phyloP scores from a whole-genome alignment of 2,888 invertebrate species.

The Stictocephala bisonia region DNA sequence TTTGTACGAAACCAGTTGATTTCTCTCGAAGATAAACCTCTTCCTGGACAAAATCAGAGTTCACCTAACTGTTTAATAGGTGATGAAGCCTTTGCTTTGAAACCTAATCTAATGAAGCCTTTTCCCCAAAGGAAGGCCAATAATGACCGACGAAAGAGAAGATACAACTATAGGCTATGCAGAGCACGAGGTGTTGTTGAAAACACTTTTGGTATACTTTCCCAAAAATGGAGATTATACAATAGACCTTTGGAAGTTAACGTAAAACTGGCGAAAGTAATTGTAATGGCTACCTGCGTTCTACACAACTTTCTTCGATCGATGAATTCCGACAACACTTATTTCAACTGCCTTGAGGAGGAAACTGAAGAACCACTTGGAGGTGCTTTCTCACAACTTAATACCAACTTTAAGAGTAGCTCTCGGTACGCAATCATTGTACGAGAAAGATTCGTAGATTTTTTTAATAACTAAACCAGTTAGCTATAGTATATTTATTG shows the following conservation, averaged over 20 bases:
- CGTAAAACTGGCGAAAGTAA: not conserved
- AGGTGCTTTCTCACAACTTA: too few species aligned
- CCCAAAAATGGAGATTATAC: slow-evolving; percentile 25
- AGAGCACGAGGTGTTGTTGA: slow-evolving; percentile 40
- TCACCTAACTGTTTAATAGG: slow-evolving; percentile 55
- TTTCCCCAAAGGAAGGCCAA: slow-evolving; percentile 47
- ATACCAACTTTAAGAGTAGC: too few species aligned
- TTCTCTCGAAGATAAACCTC: slow-evolving; percentile 52
- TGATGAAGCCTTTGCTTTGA: slow-evolving; percentile 57
- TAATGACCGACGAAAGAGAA: slow-evolving; percentile 29
- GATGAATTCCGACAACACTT: slow-evolving; percentile 13
- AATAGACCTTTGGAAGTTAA: slow-evolving; percentile 15
- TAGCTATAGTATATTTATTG: too few species aligned
- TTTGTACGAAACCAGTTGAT: slow-evolving; percentile 52
- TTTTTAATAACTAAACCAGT: too few species aligned
- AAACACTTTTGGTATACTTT: slow-evolving; percentile 33
- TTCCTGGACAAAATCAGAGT: slow-evolving; percentile 51
- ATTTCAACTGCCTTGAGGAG: slow-evolving; percentile 6
- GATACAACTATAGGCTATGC: slow-evolving; percentile 29
- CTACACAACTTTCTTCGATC: slow-evolving; percentile 20
- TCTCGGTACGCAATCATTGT: too few species aligned
- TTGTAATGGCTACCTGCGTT: slow-evolving; percentile 28
- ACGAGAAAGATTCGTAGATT: too few species aligned
- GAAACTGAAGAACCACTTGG: too few species aligned
- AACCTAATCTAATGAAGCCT: slow-evolving; percentile 55